Conservation (phyloP, 2,797 vertebrate genomes). For the Gobio occitaniae region DNA sequence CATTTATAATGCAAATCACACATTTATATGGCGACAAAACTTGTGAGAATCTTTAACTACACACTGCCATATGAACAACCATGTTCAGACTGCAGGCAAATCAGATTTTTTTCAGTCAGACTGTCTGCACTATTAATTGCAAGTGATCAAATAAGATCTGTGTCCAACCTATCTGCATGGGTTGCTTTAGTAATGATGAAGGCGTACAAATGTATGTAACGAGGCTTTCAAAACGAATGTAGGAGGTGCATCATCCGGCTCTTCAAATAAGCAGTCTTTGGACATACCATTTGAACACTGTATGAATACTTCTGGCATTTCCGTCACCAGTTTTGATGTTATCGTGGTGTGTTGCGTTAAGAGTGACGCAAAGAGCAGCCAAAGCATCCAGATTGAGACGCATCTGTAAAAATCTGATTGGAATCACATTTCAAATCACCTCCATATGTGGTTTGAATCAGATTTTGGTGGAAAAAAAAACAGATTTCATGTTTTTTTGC, state of each 20-base stretch:
- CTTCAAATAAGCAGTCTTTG: not conserved
- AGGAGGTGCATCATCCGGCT: too few relatives aligned
- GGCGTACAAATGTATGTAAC: too few relatives aligned
- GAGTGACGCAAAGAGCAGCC: not conserved
- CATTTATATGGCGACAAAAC: not conserved
- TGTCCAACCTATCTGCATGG: too few relatives aligned
- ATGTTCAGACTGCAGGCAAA: not conserved
- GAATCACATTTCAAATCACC: too few relatives aligned
- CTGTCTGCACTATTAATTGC: too few relatives aligned
- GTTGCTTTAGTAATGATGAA: too few relatives aligned
- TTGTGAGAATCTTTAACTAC: not conserved
- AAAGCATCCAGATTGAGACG: too few relatives aligned
- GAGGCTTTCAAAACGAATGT: too few relatives aligned
- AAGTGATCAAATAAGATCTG: too few relatives aligned
- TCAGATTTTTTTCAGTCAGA: not conserved
- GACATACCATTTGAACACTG: not conserved
- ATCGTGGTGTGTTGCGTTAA: not conserved
- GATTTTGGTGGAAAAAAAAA: too few relatives aligned
- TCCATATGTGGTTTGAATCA: too few relatives aligned
- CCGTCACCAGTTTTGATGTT: not conserved
- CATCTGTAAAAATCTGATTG: too few relatives aligned
- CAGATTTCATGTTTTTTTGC: not conserved
- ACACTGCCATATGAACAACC: not conserved
- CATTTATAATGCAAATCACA: not conserved
- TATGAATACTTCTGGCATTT: not conserved